Percentiles rank a stretch among this genome's conserved stretches.
Evolutionary conservation across 2,113 vertebrate genomes (phyloP).

Genomic region (Bagarius yarrelli): DNA sequence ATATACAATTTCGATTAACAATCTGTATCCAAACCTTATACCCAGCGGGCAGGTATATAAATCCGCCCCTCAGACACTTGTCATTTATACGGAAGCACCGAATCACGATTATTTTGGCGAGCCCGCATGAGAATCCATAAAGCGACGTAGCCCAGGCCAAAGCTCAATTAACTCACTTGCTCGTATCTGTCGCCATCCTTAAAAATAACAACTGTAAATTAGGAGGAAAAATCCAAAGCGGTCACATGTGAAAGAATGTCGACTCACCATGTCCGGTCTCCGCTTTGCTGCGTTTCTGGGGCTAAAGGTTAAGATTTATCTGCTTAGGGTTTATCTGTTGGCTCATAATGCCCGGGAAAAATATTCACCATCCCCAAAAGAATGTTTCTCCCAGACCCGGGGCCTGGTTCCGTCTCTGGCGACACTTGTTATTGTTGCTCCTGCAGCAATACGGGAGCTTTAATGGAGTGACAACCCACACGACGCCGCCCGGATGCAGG

Average conservation of each 20-base stretch:
- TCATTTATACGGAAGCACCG: neutral
- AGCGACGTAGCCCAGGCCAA: neutral
- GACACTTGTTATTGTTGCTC: conserved; percentile 45
- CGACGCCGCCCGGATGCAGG: conserved; percentile 28
- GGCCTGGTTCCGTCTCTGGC: neutral
- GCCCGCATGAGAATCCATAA: neutral
- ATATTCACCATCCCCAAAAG: conserved; percentile 26
- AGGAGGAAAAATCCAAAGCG: neutral
- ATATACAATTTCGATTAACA: neutral
- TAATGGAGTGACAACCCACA: conserved; percentile 30
- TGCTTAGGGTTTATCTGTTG: neutral
- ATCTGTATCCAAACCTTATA: no score
- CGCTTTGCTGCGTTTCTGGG: conserved; percentile 22
- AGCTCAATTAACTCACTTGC: neutral
- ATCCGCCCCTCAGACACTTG: neutral
- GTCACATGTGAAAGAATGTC: neutral
- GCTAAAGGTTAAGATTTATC: conserved; percentile 38
- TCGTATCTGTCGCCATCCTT: neutral
- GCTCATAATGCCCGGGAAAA: conserved; percentile 45
- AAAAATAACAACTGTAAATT: neutral
- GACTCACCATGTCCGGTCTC: conserved; percentile 51
- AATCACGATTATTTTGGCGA: neutral
- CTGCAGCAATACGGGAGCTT: conserved; percentile 19
- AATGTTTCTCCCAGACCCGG: neutral
- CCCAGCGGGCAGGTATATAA: neutral